These are phyloP conservation scores for Apogon talboti DNA, from an alignment of 2,797 vertebrate genomes.

Conservation along the genomic window DNA sequence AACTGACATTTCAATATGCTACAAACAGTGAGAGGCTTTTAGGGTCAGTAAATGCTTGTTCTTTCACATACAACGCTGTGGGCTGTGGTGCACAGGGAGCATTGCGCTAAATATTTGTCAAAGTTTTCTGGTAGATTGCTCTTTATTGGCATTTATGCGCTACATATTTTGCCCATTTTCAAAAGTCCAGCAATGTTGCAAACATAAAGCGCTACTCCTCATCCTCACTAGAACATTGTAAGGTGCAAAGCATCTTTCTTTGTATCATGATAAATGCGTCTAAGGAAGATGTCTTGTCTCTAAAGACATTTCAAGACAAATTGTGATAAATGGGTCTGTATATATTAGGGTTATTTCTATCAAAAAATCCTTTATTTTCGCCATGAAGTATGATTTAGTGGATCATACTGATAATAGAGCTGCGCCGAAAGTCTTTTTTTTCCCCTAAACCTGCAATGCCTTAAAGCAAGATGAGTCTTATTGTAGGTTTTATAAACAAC, in stretches of 20 bases:
- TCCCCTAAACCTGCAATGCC: conserved; percentile 28
- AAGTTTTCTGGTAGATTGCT: background rate
- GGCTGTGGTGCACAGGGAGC: background rate
- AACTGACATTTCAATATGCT: conserved; percentile 11
- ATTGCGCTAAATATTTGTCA: background rate
- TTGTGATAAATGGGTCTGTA: background rate
- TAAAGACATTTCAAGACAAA: conserved; percentile 5
- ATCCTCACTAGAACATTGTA: background rate
- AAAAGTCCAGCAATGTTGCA: background rate
- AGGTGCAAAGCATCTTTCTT: no score
- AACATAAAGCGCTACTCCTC: background rate
- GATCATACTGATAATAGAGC: conserved; percentile 31
- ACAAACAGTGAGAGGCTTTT: conserved; percentile 4
- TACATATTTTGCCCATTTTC: background rate
- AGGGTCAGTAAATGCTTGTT: conserved; percentile 14
- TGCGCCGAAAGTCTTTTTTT: conserved; percentile 46
- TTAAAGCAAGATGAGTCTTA: conserved; percentile 51
- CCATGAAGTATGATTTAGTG: conserved; percentile 25
- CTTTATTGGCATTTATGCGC: background rate
- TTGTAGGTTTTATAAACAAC: conserved; percentile 61
- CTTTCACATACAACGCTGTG: background rate
- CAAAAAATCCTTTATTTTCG: background rate
- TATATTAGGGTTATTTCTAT: background rate
- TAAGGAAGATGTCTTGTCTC: background rate
- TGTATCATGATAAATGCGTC: background rate